Evolutionary conservation across 2,113 vertebrate genomes (phyloP), one percentile per base, ranked within the genome.

Genomic region (Myodes glareolus): DNA sequence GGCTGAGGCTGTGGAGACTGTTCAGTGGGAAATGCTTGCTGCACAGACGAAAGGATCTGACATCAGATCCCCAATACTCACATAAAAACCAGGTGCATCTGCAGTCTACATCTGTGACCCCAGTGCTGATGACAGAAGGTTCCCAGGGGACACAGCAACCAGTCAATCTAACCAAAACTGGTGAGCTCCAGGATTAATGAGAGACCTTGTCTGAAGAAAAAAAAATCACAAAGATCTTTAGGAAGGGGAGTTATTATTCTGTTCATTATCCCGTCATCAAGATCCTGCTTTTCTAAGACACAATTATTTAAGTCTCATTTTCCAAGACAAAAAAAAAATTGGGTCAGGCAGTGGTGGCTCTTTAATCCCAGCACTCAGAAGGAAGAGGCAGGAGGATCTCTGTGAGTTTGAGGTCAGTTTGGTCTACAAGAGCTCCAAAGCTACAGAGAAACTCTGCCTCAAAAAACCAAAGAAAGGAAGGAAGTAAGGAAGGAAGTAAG

Each of bases 211-310:
- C 63, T 50, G 80, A 63, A 61, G 4, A 63, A 31, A n/a, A 31
- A 47, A 23, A 31, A 92, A 42, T 76, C 68, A 92, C 36, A 70
- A 75, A 93, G 27, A 23, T 72, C 14, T 63, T 45, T 23, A 47
- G 6, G 88, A 88, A 91, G 52, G 21, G 88, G 92, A 93, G 7
- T 93, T 76, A 33, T 9, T 47, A 55, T 80, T 90, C 84, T 80
- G 13, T 27, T 17, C 31, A 58, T 11, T 95, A 42, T 84, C 63
- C 91, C 27, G 55, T 13, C 55, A 55, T 96, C 45, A 89, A 77
- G 11, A 88, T 70, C 70, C 50, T 78, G 76, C 45, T 93, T 94
- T 97, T 85, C 63, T 90, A 81, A 86, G 81, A 93, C 84, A 92
- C 82, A 7, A 84, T 78, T 76, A 68, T 31, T 89, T 91, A 92